These are phyloP conservation scores for Halcyon senegalensis DNA, from an alignment of 2,113 vertebrate genomes.

Conservation along the genomic window DNA sequence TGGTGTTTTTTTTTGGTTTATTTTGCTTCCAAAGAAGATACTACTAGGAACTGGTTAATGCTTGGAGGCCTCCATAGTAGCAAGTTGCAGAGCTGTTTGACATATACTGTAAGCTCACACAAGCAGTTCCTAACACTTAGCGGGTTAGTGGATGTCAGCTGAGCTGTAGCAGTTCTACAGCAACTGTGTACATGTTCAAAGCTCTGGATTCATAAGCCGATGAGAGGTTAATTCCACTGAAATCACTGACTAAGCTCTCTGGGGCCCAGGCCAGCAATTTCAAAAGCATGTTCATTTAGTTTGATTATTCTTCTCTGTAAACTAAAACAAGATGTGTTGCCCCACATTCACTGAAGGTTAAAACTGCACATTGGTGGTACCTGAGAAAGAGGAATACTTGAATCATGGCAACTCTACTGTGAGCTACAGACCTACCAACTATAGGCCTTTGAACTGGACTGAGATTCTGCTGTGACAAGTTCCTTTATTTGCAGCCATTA, in stretches of 20 bases:
- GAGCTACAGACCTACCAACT: background rate
- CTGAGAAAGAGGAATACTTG: background rate
- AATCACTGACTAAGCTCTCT: background rate
- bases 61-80: background rate
- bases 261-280: background rate
- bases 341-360: background rate
- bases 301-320: background rate
- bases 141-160: background rate
- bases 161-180: background rate
- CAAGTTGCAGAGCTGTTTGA: background rate
- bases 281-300: background rate
- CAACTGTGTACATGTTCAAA: background rate
- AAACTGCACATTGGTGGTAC: background rate
- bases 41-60: background rate
- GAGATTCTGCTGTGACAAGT: background rate
- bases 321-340: background rate
- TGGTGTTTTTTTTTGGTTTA: background rate
- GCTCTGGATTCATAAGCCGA: background rate
- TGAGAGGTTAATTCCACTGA: background rate
- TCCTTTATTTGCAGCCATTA: background rate
- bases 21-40: background rate
- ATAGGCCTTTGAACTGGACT: background rate
- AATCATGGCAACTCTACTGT: background rate
- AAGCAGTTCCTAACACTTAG: background rate
- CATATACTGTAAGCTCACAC: background rate